A percentile compares a stretch with the other conserved stretches of the same genome.
Conservation (phyloP, 2,888 invertebrate genomes). For the Lepidocyrtinus sp. region DNA sequence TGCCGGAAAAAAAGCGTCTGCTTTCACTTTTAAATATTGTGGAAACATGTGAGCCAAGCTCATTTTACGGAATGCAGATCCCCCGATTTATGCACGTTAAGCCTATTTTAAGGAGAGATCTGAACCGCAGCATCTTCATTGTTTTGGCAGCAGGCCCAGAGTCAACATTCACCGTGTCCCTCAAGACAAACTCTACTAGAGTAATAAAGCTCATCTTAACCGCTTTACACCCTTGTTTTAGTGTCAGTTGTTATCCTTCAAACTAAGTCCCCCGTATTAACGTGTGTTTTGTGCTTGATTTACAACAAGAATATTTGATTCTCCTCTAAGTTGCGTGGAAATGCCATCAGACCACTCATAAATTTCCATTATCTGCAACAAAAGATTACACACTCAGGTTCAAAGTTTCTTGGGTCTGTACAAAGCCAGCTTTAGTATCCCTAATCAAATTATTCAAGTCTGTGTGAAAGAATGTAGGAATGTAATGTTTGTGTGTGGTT, state of each 20-base stretch:
- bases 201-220: too few relatives aligned
- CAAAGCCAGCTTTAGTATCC: too few relatives aligned
- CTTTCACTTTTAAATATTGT: not conserved
- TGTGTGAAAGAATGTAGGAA: too few relatives aligned
- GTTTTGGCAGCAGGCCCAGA: constrained; percentile 37
- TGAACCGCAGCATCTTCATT: constrained; percentile 41
- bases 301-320: not conserved
- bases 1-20: not conserved
- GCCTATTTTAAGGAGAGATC: constrained; percentile 40
- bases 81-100: constrained; percentile 7
- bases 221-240: not conserved
- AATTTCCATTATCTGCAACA: not conserved
- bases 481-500: too few relatives aligned
- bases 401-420: too few relatives aligned
- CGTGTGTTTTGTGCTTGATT: not conserved
- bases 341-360: too few relatives aligned
- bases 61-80: not conserved
- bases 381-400: not conserved
- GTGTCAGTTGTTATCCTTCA: not conserved
- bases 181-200: not conserved
- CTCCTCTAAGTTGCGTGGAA: too few relatives aligned
- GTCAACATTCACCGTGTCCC: not conserved
- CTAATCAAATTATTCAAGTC: too few relatives aligned
- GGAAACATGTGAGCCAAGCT: not conserved
- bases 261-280: not conserved